Conservation (phyloP, 2,888 invertebrate genomes). For the Andricus curvator region DNA sequence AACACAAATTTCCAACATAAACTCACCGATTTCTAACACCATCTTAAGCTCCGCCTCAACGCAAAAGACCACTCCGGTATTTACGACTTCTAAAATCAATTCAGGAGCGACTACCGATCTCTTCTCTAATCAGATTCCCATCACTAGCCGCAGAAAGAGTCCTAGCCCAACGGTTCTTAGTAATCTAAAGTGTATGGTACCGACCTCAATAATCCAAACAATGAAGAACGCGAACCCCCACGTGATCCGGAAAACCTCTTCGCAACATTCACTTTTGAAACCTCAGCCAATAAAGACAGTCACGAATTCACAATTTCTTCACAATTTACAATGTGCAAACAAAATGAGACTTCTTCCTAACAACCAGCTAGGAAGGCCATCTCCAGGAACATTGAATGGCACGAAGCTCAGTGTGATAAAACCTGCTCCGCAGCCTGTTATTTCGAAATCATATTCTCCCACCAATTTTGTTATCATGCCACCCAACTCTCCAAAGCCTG, state of each 20-base stretch:
- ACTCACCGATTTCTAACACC: conserved; percentile 60
- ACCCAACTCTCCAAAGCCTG: neutral
- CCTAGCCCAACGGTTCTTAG: neutral
- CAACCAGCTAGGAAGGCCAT: neutral
- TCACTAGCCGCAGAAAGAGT: neutral
- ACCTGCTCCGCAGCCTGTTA: neutral
- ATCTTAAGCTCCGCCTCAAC: neutral
- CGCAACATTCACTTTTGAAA: conserved; percentile 77
- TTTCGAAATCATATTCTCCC: neutral
- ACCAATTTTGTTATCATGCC: neutral
- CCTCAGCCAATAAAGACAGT: neutral
- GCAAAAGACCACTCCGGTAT: conserved; percentile 50
- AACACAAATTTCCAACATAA: conserved; percentile 48
- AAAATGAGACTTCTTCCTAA: neutral
- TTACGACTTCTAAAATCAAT: conserved; percentile 63
- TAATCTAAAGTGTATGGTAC: neutral
- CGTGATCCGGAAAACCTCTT: conserved; percentile 5
- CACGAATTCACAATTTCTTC: neutral
- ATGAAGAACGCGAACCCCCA: neutral
- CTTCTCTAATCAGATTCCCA: neutral
- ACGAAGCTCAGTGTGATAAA: neutral
- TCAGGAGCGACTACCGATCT: conserved; percentile 43
- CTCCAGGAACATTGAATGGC: neutral
- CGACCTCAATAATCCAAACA: neutral
- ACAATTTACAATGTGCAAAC: neutral